Evolutionary conservation across 2,888 invertebrate genomes (phyloP).

Genomic region (Tiliacea citrago): DNA sequence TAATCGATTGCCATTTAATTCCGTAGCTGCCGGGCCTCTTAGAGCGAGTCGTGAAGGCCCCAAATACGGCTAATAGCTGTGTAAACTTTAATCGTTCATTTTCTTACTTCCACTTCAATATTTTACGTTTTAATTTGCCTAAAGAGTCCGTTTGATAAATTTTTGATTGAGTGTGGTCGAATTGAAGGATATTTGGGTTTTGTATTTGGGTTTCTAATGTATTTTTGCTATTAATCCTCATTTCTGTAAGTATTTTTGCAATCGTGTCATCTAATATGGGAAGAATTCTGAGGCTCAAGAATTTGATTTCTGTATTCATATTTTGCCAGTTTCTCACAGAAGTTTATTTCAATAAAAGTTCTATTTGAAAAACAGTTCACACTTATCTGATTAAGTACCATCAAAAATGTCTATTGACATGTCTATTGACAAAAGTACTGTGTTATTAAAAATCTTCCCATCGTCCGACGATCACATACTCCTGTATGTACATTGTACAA

Average conservation of each 20-base stretch:
- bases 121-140: constrained; percentile 69
- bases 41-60: constrained; percentile 64
- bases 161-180: constrained; percentile 52
- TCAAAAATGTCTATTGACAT: not conserved
- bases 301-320: not conserved
- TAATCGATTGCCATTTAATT: constrained; percentile 87
- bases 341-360: not conserved
- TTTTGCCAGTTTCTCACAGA: not conserved
- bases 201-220: constrained; percentile 19
- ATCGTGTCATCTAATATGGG: no score
- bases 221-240: not conserved
- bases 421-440: not conserved
- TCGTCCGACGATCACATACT: constrained; percentile 21
- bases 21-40: constrained; percentile 64
- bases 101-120: constrained; percentile 67
- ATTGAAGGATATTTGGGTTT: constrained; percentile 31
- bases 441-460: constrained; percentile 11
- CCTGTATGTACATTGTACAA: constrained; percentile 16
- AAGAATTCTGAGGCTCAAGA: not conserved
- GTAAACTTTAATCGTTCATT: constrained; percentile 78
- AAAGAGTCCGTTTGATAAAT: constrained; percentile 54
- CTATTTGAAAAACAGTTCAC: not conserved
- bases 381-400: not conserved
- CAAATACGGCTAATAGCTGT: constrained; percentile 82
- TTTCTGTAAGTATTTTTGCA: not conserved